Evolutionary conservation across 2,888 invertebrate genomes (phyloP), one percentile per base, ranked within the genome.

Genomic region (Microplitis deprimator): DNA sequence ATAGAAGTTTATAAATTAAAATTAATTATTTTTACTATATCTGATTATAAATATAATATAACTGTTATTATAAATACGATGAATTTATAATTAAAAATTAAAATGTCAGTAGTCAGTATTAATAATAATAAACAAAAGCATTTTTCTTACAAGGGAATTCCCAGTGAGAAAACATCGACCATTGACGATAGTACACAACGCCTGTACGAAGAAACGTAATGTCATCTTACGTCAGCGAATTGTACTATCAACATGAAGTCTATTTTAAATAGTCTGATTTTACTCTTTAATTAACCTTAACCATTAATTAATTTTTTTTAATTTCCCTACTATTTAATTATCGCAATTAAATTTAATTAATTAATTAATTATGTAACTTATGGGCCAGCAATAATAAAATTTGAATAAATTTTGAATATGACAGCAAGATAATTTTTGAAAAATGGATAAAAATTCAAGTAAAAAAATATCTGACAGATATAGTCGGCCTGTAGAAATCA

Each of bases 251-350:
- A 83, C 84, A 83, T 13, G 8, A 50, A 50, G 10, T 50, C 84
- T 87, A 86, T 82, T 77, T 80, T 73, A 79, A 82, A 81, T 83
- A 83, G 40, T 79, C 82, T 82, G 76, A 69, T 59, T 79, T 81
- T 80, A 79, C 77, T 86, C 85, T 85, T 85, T 85, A 85, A 87
- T 87, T 87, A 87, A 87, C 85, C 86, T 84, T 84, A 81, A 75
- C 50, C 50, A 13, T 50, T 50, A 6, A 13, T 68, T 13, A 6
- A 29, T 20, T 29, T 29, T 29, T 29, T 29, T 29, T 2, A 29
- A 29, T 29, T 29, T 10, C 13, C 13, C 17, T 16, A 29, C 20
- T 7, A 65, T 50, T 39, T 16, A 8, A 13, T 50, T 41, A n/a
- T 5, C 41, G 59, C 38, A 50, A 70, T 76, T 10, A 60, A 67